Evolutionary conservation across 2,797 vertebrate genomes (phyloP), one percentile per base, ranked within the genome.

Genomic region (Enteromius paludinosus): DNA sequence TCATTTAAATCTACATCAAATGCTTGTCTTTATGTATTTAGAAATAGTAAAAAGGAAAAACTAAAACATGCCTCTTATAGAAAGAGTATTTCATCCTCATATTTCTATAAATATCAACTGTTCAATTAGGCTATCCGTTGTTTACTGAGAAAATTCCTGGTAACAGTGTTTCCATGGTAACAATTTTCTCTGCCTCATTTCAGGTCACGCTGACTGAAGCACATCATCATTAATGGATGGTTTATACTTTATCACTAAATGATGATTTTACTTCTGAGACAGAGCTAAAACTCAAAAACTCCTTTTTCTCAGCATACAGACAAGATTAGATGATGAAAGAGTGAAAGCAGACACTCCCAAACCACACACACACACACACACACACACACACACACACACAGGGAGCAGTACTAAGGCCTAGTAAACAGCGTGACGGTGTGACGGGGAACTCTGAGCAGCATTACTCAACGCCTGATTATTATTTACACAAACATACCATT

Each of bases 401-500:
- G 10, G 5, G 61, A 64, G 61, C 18, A 61, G 28, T 74, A 38
- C 66, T 23, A 59, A 28, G 66, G 43, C 25, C 25, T 47, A 69
- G 54, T 61, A 61, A 75, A 75, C 73, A 61, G n/a, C 5, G 52
- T 72, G 70, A 45, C 43, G 54, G 38, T 73, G 73, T 33, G 45
- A 45, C 45, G 56, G 33, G 73, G 68, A 49, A 28, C 38, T 25
- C 73, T 71, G 69, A 85, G 61, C 45, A 61, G 79, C 78, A 81
- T 86, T 86, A 87, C 79, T 86, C 84, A 87, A 78, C 54, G 38
- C 49, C 59, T 38, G 74, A 65, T 59, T 78, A 81, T 80, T 82
- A 65, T 86, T 89, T 83, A 86, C 74, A 87, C 83, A 87, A 87
- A 87, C 82, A 88, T 72, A 70, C 83, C 78, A 30, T 49, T 43